Conservation (phyloP, 2,797 vertebrate genomes). For the Ciconia nigra region DNA sequence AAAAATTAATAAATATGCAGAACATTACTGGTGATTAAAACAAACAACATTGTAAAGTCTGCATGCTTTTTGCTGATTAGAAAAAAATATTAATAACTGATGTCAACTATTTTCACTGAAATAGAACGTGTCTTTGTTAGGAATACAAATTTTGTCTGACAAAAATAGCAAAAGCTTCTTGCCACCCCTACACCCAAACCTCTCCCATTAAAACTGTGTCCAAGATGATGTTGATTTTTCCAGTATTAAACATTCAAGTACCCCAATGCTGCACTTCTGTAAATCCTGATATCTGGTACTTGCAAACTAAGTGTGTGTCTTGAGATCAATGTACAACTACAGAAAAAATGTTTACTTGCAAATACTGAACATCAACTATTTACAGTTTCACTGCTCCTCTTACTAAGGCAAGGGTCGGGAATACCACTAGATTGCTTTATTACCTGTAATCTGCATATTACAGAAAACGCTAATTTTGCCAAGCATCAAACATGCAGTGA, state of each 20-base stretch:
- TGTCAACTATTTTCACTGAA: conserved; percentile 60
- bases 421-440: conserved; percentile 81
- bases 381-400: conserved; percentile 88
- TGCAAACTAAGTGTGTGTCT: conserved; percentile 71
- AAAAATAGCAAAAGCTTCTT: conserved; percentile 79
- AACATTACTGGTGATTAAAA: conserved; percentile 60
- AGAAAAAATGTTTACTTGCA: conserved; percentile 81
- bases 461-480: conserved; percentile 82
- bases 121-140: conserved; percentile 78
- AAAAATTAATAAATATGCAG: conserved; percentile 4
- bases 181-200: conserved; percentile 37
- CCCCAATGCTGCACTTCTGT: conserved; percentile 80
- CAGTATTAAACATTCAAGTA: conserved; percentile 86
- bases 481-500: conserved; percentile 93
- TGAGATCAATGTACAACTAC: conserved; percentile 77
- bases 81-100: conserved; percentile 26
- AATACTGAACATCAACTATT: conserved; percentile 95
- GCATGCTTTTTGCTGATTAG: conserved; percentile 37
- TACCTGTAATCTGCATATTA: conserved; percentile 71
- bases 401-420: conserved; percentile 79
- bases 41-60: neutral
- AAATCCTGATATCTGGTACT: conserved; percentile 72
- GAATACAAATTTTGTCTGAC: conserved; percentile 74
- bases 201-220: conserved; percentile 61
- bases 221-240: conserved; percentile 21